A percentile compares a stretch with the other conserved stretches of the same genome.
Conservation (phyloP, 2,113 vertebrate genomes). For the Irena cyanogastra region DNA sequence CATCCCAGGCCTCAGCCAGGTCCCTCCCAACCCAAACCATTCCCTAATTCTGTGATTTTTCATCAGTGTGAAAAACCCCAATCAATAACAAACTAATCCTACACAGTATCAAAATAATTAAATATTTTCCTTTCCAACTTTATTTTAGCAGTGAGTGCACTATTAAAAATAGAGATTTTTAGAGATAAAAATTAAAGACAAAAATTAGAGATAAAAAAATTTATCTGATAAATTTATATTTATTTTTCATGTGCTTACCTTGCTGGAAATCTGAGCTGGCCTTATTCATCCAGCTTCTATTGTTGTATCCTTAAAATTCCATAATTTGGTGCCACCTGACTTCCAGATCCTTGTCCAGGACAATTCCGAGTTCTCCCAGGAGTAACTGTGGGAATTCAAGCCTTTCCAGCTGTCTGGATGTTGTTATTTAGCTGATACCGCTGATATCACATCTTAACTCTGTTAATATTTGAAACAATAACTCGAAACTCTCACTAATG, state of each 20-base stretch:
- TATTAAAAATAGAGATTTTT: neutral
- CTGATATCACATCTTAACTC: neutral
- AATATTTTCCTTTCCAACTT: neutral
- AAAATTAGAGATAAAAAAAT: neutral
- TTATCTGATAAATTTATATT: neutral
- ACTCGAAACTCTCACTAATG: neutral
- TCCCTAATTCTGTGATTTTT: neutral
- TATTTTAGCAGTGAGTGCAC: neutral
- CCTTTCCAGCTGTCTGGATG: neutral
- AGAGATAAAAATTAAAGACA: neutral
- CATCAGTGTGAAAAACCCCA: rapidly evolving
- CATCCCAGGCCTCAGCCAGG: neutral
- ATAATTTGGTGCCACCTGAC: neutral
- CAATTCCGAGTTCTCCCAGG: rapidly evolving
- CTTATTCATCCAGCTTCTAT: neutral
- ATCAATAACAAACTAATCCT: neutral
- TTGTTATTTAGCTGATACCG: neutral
- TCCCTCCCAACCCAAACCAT: neutral
- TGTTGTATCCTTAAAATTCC: neutral
- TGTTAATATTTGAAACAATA: neutral
- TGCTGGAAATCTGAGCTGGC: neutral
- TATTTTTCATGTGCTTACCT: neutral
- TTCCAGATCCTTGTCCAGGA: neutral
- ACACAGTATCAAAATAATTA: neutral
- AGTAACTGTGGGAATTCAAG: neutral